These are phyloP conservation scores for Mimachlamys varia DNA, from an alignment of 2,888 invertebrate genomes.

Conservation along the genomic window DNA sequence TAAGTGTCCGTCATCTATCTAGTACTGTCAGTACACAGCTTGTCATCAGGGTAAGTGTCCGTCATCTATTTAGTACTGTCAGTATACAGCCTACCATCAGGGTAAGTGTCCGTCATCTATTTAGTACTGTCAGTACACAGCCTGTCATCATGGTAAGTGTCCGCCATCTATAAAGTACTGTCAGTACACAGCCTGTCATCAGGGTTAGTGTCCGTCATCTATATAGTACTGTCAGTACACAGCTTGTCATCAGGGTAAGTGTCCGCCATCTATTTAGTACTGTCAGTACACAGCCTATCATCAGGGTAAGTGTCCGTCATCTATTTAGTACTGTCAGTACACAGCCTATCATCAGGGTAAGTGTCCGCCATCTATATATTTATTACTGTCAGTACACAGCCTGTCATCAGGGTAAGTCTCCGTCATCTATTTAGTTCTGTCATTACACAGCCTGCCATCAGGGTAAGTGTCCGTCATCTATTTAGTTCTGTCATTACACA, in stretches of 20 bases:
- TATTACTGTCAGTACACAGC: constrained; percentile 50
- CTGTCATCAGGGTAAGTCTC: constrained; percentile 53
- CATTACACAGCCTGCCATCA: constrained; percentile 52
- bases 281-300: constrained; percentile 55
- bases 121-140: constrained; percentile 48
- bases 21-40: constrained; percentile 50
- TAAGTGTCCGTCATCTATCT: constrained; percentile 6
- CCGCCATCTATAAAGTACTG: constrained; percentile 36
- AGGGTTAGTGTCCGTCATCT: constrained; percentile 46
- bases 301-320: constrained; percentile 46
- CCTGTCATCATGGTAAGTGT: constrained; percentile 54
- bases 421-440: constrained; percentile 44
- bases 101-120: constrained; percentile 44
- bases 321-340: constrained; percentile 45
- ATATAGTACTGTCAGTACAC: constrained; percentile 46
- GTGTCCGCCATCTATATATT: background rate
- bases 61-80: constrained; percentile 39
- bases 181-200: constrained; percentile 52
- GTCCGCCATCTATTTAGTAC: no score
- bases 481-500: constrained; percentile 49
- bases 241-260: constrained; percentile 55
- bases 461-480: constrained; percentile 46
- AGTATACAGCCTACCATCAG: constrained; percentile 52
- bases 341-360: constrained; percentile 55
- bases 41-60: constrained; percentile 53